Base-by-base conservation (phyloP, 2,797 vertebrate genomes). In the Capromys pilorides region DNA sequence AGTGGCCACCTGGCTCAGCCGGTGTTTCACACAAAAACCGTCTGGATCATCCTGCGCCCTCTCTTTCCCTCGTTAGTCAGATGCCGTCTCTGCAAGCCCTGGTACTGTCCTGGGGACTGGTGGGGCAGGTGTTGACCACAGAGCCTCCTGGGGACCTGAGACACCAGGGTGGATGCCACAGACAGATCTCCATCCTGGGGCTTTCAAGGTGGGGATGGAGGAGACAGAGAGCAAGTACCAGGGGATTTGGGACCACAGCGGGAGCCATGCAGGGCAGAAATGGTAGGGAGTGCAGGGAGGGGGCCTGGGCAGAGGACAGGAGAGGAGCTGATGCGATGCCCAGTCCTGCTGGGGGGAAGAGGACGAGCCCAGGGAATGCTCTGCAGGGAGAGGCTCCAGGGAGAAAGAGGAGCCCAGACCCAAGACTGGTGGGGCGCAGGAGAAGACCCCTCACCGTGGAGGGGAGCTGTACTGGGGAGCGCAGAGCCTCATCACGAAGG, bases 231-330 rank as follows among this genome's bases (percentile, higher is more conserved):
- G 16, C 2, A 28, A 5, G 6, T 10, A 13, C 19, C 31, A 3
- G 8, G 49, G 57, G 2, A 28, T 31, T 75, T 82, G 59, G 26
- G 77, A 12, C 6, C 4, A 1, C 49, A 24, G 9, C 24, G 7
- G n/a, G 1, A 31, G 13, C 1, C 13, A 1, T 16, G 22, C 59
- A 13, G 19, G 81, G 18, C 0, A 6, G 1, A 33, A 31, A 26
- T 0, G 45, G 77, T 13, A 0, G 41, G 11, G 7, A 21, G 1
- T 0, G 6, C 12, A 4, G 7, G 28, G 75, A 78, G 67, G 14
- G 67, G 3, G n/a, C 11, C 39, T 7, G 21, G 71, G 39, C 1
- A 6, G 39, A 36, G 21, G 24, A 26, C 5, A 3, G 11, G 71
- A 75, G 62, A 80, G 88, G 41, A 26, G 71, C 36, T 28, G 41